Base-by-base conservation (phyloP, 2,113 vertebrate species). In the Heterotis niloticus region DNA sequence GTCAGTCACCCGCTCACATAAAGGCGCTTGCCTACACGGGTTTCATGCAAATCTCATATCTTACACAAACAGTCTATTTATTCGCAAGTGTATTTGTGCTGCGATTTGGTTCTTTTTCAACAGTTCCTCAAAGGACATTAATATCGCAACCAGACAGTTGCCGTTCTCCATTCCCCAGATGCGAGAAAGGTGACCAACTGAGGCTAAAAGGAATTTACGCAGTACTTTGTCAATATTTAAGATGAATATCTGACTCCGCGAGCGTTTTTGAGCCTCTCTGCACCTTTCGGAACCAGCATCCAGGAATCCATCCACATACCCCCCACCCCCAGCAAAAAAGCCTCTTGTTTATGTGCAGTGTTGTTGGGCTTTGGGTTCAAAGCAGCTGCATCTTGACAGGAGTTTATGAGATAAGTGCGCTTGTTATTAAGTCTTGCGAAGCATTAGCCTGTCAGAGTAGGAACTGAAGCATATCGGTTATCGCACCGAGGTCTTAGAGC, bases 41-140 rank as follows among this genome's bases (percentile, higher is more conserved):
- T 90, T 90, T 86, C 90, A 89, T 91, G 90, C 88, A 87, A 92
- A 92, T 91, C 90, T 91, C 89, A 86, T 92, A 91, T 90, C 90
- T 90, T 89, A 90, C 88, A 91, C 88, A 87, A 91, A 90, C 90
- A 89, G 88, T 90, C 87, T 89, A 92, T 93, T 90, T 90, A 87
- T 90, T 90, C 90, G 84, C 80, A 62, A 1, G 12, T 2, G 13
- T 2, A 20, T 62, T 20, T 16, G 10, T 62, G 59, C 59, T 62
- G 59, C 12, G 59, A 62, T 62, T 62, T 20, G 59, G 59, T 62
- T 13, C 18, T 12, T 2, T 62, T 62, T 12, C 2, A 62, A 62
- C 59, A 62, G 2, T 20, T 62, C 18, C 59, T 62, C 59, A 62
- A 62, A 62, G 59, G 59, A 62, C 13, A 7, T 44, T 44, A 44